These are phyloP conservation scores for Pungitius pungitius DNA, from an alignment of 2,113 vertebrate genomes.

Conservation along the genomic window DNA sequence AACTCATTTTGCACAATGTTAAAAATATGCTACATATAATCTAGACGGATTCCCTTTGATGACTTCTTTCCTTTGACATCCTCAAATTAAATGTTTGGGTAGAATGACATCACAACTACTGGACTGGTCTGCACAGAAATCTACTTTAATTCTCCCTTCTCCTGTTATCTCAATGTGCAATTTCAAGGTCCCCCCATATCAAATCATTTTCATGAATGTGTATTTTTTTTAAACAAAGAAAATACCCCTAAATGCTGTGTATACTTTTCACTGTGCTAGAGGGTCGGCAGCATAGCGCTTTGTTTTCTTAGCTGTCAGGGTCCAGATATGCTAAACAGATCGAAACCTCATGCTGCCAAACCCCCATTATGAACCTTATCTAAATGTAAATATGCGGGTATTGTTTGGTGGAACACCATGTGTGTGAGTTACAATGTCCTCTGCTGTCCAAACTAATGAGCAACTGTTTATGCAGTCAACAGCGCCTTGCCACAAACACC, in stretches of 20 bases:
- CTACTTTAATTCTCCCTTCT: not conserved
- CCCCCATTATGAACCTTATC: conserved; percentile 41
- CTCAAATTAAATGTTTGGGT: not conserved
- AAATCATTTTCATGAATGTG: not conserved
- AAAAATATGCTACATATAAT: not conserved
- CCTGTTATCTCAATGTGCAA: not conserved
- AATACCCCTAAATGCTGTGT: not conserved
- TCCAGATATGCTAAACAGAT: conserved; percentile 33
- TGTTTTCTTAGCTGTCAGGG: conserved; percentile 14
- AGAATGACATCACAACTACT: not conserved
- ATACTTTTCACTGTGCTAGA: not conserved
- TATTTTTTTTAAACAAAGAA: not conserved
- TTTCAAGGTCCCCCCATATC: not conserved
- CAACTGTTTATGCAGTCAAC: conserved; percentile 61
- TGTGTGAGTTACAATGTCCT: conserved; percentile 60
- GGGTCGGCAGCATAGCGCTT: not conserved
- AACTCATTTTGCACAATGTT: no score
- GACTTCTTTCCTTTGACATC: not conserved
- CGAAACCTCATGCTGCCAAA: conserved; percentile 17
- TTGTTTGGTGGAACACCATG: not conserved
- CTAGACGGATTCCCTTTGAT: not conserved
- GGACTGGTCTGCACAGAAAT: not conserved
- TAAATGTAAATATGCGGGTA: conserved; percentile 50
- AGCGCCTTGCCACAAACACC: conserved; percentile 44
- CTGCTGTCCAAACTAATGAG: conserved; percentile 70